Evolutionary conservation across 2,888 invertebrate species (phyloP).

Genomic region (Aleiodes testaceus): DNA sequence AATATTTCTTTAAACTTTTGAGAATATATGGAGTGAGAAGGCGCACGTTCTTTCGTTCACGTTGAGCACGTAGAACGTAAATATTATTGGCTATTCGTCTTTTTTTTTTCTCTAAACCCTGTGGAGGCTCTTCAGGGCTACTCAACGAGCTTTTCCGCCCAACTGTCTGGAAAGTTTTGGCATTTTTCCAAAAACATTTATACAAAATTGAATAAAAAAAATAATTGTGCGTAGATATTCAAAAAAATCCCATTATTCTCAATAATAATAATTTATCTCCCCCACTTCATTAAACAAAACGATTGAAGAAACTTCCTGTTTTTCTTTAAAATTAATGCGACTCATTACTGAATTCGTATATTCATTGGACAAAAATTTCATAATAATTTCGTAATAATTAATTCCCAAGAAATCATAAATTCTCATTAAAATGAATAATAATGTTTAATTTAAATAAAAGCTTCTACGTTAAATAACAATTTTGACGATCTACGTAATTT

Average conservation of each 20-base stretch:
- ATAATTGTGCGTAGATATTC: background rate
- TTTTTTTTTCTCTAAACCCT: constrained; percentile 10
- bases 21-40: background rate
- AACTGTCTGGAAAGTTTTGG: constrained; percentile 71
- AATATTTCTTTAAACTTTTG: constrained; percentile 1
- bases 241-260: background rate
- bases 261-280: too few species aligned
- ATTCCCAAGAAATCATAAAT: too few species aligned
- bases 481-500: background rate
- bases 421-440: too few species aligned
- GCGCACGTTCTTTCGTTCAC: constrained; percentile 17
- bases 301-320: too few species aligned
- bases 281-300: too few species aligned
- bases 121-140: constrained; percentile 3
- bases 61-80: constrained; percentile 30
- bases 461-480: background rate
- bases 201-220: constrained; percentile 25
- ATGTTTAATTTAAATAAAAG: too few species aligned
- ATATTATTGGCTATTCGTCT: constrained; percentile 38
- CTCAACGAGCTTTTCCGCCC: constrained; percentile 62
- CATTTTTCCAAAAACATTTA: constrained; percentile 60
- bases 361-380: too few species aligned
- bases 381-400: too few species aligned
- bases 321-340: too few species aligned
- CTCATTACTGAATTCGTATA: too few species aligned